These are phyloP conservation scores for Lamellibrachia luymesi DNA, from an alignment of 1,140 invertebrate species.

Conservation along the genomic window DNA sequence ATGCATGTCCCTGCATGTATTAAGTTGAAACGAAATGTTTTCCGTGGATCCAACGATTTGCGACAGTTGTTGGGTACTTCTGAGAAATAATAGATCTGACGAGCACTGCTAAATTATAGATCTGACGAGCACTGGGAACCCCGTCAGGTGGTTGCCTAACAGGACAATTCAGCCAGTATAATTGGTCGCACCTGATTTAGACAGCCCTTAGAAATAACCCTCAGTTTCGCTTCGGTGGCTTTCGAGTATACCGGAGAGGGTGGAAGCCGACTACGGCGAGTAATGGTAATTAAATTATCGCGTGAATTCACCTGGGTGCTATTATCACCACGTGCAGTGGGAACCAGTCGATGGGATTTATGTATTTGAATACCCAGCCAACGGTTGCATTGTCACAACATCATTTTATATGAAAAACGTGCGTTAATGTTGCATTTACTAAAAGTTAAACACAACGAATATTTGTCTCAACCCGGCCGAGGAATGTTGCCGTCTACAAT, in stretches of 20 bases:
- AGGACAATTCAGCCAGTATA: neutral
- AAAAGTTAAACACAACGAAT: too few relatives aligned
- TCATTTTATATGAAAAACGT: too few relatives aligned
- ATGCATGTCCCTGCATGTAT: neutral
- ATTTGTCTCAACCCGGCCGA: too few relatives aligned
- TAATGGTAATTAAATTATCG: neutral
- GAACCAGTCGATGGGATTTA: neutral
- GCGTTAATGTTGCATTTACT: too few relatives aligned
- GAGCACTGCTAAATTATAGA: too few relatives aligned
- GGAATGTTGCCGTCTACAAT: too few relatives aligned
- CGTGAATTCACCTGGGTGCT: neutral
- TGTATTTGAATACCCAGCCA: neutral
- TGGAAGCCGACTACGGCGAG: neutral
- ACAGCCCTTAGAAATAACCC: neutral
- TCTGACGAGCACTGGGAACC: too few relatives aligned
- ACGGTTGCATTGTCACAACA: neutral
- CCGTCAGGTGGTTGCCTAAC: too few relatives aligned
- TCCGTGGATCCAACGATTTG: neutral
- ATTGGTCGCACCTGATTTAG: neutral
- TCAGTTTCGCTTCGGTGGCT: neutral
- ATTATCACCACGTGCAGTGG: neutral
- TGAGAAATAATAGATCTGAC: too few relatives aligned
- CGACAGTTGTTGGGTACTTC: neutral
- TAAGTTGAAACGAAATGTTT: neutral
- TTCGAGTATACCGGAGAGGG: neutral